Evolutionary conservation across 2,113 vertebrate species (phyloP).

Genomic region (Misgurnus anguillicaudatus): DNA sequence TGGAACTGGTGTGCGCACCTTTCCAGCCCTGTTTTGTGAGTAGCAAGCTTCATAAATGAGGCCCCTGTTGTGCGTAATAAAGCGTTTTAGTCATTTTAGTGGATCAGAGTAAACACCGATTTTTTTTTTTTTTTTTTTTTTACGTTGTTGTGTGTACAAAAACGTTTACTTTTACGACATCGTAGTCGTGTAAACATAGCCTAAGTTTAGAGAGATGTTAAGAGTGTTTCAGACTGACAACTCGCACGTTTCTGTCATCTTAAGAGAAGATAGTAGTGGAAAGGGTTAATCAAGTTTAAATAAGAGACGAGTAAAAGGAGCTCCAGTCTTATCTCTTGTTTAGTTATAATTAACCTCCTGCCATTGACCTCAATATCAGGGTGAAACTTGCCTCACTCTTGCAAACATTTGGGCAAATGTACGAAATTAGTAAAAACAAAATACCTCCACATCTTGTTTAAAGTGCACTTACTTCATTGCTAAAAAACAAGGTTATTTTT

Average conservation of each 20-base stretch:
- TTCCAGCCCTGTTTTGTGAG: too few relatives aligned
- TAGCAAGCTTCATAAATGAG: too few relatives aligned
- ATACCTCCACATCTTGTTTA: background rate
- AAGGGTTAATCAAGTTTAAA: slow-evolving; percentile 33
- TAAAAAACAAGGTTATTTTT: too few relatives aligned
- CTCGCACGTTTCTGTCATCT: slow-evolving; percentile 2
- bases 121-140: too few relatives aligned
- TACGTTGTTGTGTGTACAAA: too few relatives aligned
- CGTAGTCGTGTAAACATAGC: background rate
- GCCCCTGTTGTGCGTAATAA: too few relatives aligned
- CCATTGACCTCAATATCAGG: slow-evolving; percentile 4
- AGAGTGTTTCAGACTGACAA: background rate
- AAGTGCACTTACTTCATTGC: too few relatives aligned
- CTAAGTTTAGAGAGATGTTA: slow-evolving; percentile 33
- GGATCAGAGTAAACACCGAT: too few relatives aligned
- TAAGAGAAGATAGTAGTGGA: slow-evolving; percentile 25
- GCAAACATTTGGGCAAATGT: background rate
- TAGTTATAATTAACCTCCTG: slow-evolving; percentile 40
- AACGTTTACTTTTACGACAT: too few relatives aligned
- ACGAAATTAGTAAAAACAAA: background rate
- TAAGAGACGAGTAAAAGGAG: background rate
- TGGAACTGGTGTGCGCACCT: too few relatives aligned
- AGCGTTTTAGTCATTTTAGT: too few relatives aligned
- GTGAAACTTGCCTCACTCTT: background rate
- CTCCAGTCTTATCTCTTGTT: slow-evolving; percentile 23